phyloP scores from a whole-genome alignment of 2,888 invertebrate species.

The Vannuccia rotundouncinata region DNA sequence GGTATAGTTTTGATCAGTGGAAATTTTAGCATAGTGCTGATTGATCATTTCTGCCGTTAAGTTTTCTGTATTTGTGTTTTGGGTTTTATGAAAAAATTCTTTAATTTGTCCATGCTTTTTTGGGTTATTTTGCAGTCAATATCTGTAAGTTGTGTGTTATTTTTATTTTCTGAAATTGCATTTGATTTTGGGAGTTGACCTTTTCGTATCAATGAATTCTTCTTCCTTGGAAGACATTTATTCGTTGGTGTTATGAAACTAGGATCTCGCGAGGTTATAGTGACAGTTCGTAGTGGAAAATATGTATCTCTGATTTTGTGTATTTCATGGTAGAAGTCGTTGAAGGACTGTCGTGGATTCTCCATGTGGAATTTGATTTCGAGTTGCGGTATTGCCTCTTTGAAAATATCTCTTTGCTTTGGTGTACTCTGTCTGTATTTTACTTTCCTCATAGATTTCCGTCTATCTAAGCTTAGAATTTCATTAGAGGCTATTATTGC shows the following conservation, averaged over 20 bases:
- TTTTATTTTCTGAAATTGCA: neutral
- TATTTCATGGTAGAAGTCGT: neutral
- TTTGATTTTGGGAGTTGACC: neutral
- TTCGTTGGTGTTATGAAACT: neutral
- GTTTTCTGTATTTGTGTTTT: neutral
- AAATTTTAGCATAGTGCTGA: neutral
- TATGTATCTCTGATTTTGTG: neutral
- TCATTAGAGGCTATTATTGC: too few relatives aligned
- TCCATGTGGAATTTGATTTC: neutral
- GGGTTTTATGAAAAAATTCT: neutral
- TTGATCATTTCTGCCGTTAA: neutral
- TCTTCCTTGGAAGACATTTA: neutral
- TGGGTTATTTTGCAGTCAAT: neutral
- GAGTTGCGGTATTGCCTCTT: constrained; percentile 42
- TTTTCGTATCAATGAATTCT: neutral
- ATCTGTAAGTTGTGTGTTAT: neutral
- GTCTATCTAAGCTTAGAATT: too few relatives aligned
- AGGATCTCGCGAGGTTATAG: neutral
- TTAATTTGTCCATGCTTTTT: neutral
- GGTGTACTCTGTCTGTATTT: too few relatives aligned
- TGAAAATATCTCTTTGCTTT: too few relatives aligned
- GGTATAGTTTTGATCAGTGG: neutral
- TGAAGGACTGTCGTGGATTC: neutral
- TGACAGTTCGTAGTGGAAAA: neutral
- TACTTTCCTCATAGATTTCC: too few relatives aligned